These are phyloP conservation scores for Pararge aegeria DNA, from an alignment of 1,140 invertebrate species.

Conservation along the genomic window DNA sequence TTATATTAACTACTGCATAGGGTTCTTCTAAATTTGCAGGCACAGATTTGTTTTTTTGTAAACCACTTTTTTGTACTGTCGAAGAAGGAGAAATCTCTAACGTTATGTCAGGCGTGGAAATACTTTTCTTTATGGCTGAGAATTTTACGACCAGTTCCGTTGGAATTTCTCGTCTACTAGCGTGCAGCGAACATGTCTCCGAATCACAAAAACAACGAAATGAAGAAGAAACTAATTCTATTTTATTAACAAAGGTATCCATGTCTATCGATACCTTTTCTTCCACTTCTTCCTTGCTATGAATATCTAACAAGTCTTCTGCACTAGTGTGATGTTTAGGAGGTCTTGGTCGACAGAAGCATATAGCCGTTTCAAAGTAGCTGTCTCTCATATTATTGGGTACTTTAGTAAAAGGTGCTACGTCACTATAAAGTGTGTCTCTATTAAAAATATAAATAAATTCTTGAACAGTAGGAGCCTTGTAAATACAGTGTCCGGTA, in stretches of 20 bases:
- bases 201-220: conserved; percentile 74
- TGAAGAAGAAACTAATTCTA: conserved; percentile 52
- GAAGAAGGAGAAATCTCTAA: conserved; percentile 54
- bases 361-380: conserved; percentile 70
- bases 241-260: conserved; percentile 45
- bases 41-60: conserved; percentile 63
- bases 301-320: conserved; percentile 63
- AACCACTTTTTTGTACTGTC: conserved; percentile 39
- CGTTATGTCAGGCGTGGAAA: conserved; percentile 70
- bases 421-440: conserved; percentile 59
- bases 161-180: conserved; percentile 50
- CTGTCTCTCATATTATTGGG: conserved; percentile 55
- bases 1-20: conserved; percentile 55
- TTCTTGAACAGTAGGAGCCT: conserved; percentile 60
- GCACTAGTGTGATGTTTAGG: conserved; percentile 67
- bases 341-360: conserved; percentile 66
- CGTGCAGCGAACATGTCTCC: conserved; percentile 58
- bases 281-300: conserved; percentile 37
- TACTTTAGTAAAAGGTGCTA: conserved; percentile 52
- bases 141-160: conserved; percentile 62
- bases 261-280: conserved; percentile 56
- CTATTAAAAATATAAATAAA: conserved; percentile 75
- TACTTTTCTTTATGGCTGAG: conserved; percentile 70
- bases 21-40: conserved; percentile 63
- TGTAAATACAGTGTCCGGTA: conserved; percentile 73